Conservation (phyloP, 2,888 invertebrate species). For the Abrostola tripartita region DNA sequence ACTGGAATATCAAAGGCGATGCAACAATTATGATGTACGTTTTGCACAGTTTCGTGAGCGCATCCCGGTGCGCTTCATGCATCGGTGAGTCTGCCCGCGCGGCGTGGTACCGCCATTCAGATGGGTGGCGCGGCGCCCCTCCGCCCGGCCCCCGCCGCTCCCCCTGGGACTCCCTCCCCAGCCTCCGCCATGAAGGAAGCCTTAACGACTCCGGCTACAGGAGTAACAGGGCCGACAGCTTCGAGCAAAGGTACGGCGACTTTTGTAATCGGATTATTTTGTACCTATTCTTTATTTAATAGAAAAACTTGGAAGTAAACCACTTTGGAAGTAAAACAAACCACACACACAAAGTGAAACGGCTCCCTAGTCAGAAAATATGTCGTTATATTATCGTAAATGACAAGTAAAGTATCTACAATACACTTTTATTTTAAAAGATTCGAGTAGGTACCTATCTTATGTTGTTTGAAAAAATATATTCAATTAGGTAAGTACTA, state of each 20-base stretch:
- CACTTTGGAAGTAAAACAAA: too few relatives aligned
- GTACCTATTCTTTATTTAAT: background rate
- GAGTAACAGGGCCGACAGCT: conserved; percentile 94
- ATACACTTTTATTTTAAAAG: too few relatives aligned
- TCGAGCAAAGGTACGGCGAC: conserved; percentile 93
- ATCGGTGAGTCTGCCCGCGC: conserved; percentile 96
- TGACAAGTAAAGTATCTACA: too few relatives aligned
- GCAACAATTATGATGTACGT: conserved; percentile 46
- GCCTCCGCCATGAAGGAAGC: conserved; percentile 94
- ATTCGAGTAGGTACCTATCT: too few relatives aligned
- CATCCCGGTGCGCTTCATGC: conserved; percentile 94
- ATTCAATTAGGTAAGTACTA: too few relatives aligned
- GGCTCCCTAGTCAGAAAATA: too few relatives aligned
- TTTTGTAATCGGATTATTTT: conserved; percentile 8
- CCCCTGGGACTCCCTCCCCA: conserved; percentile 96
- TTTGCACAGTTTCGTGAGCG: conserved; percentile 84
- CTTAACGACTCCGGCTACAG: conserved; percentile 96
- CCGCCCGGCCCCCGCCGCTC: conserved; percentile 91
- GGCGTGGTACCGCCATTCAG: conserved; percentile 96
- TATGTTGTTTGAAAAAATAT: too few relatives aligned
- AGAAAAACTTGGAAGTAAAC: background rate
- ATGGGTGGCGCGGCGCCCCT: conserved; percentile 92
- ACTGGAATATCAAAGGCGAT: conserved; percentile 38
- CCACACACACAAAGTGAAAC: too few relatives aligned
- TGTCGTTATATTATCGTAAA: too few relatives aligned